phyloP scores from a whole-genome alignment of 2,888 invertebrate genomes.

The Agrilus cyanescens region DNA sequence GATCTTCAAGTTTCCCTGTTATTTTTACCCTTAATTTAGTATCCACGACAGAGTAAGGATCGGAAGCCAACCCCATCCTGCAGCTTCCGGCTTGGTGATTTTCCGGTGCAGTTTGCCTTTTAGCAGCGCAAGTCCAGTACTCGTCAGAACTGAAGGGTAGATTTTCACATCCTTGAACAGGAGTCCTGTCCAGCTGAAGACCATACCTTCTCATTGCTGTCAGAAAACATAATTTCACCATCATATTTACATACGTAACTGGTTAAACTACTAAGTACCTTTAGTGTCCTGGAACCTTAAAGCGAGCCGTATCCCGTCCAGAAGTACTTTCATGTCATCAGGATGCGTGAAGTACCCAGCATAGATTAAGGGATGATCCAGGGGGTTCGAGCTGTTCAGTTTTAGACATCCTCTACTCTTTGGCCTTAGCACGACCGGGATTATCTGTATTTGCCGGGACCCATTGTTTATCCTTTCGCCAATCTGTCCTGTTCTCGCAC shows the following conservation, averaged over 20 bases:
- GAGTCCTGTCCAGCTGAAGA: slow-evolving; percentile 60
- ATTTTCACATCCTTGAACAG: slow-evolving; percentile 62
- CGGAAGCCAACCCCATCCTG: slow-evolving; percentile 47
- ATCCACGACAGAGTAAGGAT: slow-evolving; percentile 47
- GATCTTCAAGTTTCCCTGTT: too few relatives aligned
- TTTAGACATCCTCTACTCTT: slow-evolving; percentile 34
- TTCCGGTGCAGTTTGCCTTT: slow-evolving; percentile 47
- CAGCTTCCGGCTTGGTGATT: slow-evolving; percentile 55
- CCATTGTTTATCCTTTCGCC: slow-evolving; percentile 62
- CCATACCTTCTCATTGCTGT: slow-evolving; percentile 51
- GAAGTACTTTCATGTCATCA: slow-evolving; percentile 65
- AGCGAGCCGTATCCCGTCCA: slow-evolving; percentile 75
- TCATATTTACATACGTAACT: background rate
- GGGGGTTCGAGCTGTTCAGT: slow-evolving; percentile 40
- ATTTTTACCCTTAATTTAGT: slow-evolving; percentile 31
- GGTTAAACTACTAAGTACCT: slow-evolving; percentile 28
- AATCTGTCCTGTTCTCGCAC: slow-evolving; percentile 76
- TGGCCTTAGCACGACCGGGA: slow-evolving; percentile 53
- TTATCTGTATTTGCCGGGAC: slow-evolving; percentile 58
- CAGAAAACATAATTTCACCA: slow-evolving; percentile 9
- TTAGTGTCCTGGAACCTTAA: slow-evolving; percentile 59
- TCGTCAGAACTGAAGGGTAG: slow-evolving; percentile 55
- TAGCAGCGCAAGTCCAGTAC: slow-evolving; percentile 50
- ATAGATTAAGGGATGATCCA: slow-evolving; percentile 48
- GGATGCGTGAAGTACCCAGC: slow-evolving; percentile 69